A percentile compares a stretch with the other conserved stretches of the same genome.
Evolutionary conservation across 2,797 vertebrate species (phyloP).

Genomic region (Danio tinwini): DNA sequence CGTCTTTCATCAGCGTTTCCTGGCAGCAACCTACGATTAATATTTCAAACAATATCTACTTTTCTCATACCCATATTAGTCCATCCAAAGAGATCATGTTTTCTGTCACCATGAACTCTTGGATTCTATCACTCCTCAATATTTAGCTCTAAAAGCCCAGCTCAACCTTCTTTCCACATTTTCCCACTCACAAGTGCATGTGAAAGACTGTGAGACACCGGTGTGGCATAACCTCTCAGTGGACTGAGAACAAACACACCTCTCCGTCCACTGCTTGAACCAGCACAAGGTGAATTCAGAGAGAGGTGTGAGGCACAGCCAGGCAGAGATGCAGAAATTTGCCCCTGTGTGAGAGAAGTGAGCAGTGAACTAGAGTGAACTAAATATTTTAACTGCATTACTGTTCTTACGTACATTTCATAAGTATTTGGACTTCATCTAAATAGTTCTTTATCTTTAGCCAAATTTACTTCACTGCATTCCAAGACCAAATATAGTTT

Average conservation of each 20-base stretch:
- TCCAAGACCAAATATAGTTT: no score
- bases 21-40: not conserved
- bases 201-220: conserved; percentile 33
- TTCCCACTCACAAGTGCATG: conserved; percentile 7
- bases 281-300: conserved; percentile 18
- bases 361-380: not conserved
- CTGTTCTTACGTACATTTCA: no score
- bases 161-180: conserved; percentile 34
- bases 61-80: conserved; percentile 27
- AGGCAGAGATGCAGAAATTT: conserved; percentile 6
- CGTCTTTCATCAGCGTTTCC: not conserved
- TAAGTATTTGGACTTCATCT: no score
- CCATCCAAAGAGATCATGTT: conserved; percentile 16
- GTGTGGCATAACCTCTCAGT: conserved; percentile 42
- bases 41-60: conserved; percentile 42
- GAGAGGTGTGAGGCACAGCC: not conserved
- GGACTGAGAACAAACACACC: conserved; percentile 10
- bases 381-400: no score
- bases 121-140: conserved; percentile 25
- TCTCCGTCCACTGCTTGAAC: not conserved
- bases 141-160: conserved; percentile 28
- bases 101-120: not conserved
- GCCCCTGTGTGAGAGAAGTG: conserved; percentile 34
- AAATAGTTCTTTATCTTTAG: no score
- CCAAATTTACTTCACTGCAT: no score